Evolutionary conservation across 2,113 vertebrate genomes (phyloP).

Genomic region (Sigmodon hispidus): DNA sequence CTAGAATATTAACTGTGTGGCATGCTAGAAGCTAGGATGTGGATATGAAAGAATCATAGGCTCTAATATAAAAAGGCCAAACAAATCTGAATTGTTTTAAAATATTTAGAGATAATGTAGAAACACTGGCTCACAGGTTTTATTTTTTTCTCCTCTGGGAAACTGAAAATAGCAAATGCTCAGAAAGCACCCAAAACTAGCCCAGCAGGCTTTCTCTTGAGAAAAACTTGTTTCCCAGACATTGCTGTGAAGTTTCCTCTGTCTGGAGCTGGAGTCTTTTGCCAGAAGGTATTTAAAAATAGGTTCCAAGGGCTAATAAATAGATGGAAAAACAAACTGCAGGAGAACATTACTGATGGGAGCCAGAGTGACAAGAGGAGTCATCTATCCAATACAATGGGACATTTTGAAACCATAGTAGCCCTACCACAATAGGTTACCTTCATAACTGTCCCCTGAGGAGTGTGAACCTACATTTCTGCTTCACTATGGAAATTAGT

Average conservation of each 20-base stretch:
- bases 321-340: not conserved
- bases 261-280: not conserved
- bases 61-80: not conserved
- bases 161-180: not conserved
- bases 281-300: not conserved
- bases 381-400: not conserved
- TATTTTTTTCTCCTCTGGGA: not conserved
- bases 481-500: not conserved
- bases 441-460: not conserved
- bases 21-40: not conserved
- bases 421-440: not conserved
- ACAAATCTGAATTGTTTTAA: not conserved
- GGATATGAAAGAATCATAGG: not conserved
- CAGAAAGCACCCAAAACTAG: not conserved
- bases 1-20: not conserved
- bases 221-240: not conserved
- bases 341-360: not conserved
- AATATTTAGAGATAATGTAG: not conserved
- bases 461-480: not conserved
- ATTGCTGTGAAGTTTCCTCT: not conserved
- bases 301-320: not conserved
- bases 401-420: no score
- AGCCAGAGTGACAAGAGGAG: not conserved
- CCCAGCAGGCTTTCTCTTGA: not conserved
- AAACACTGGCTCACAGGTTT: not conserved